Percentiles rank a stretch among this genome's conserved stretches.
phyloP scores from a whole-genome alignment of 2,888 invertebrate species.

The Apamea sordens region DNA sequence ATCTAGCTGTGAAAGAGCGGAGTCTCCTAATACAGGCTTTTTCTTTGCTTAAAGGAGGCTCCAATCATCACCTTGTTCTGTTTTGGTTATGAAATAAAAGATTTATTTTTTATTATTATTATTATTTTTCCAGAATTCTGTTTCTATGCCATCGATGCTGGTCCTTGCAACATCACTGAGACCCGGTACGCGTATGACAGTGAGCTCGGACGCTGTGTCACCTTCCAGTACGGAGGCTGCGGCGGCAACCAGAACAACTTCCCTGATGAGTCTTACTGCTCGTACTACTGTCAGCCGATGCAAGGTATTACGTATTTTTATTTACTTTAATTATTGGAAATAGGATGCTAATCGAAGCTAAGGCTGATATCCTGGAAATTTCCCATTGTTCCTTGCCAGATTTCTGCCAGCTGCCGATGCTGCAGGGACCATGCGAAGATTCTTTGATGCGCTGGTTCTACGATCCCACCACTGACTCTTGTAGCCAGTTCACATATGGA shows the following conservation, averaged over 20 bases:
- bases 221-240: conserved; percentile 95
- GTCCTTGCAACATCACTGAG: conserved; percentile 91
- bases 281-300: conserved; percentile 91
- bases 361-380: neutral
- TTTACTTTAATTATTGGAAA: neutral
- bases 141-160: conserved; percentile 91
- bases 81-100: too few relatives aligned
- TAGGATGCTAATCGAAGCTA: neutral
- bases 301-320: conserved; percentile 69
- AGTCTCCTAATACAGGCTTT: too few relatives aligned
- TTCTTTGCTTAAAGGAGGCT: too few relatives aligned
- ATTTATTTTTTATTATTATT: too few relatives aligned
- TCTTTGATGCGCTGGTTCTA: conserved; percentile 93
- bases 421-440: conserved; percentile 92
- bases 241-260: conserved; percentile 95
- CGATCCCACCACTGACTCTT: conserved; percentile 91
- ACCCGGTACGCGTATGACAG: conserved; percentile 94
- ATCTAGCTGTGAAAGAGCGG: too few relatives aligned
- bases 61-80: too few relatives aligned
- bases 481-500: conserved; percentile 94
- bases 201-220: conserved; percentile 93
- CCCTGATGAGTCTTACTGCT: conserved; percentile 92
- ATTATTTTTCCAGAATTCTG: conserved; percentile 91
- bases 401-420: conserved; percentile 92
- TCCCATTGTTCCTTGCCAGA: conserved; percentile 83